These are phyloP conservation scores for Chaetodon trifasciatus DNA, from an alignment of 2,797 vertebrate species.

Conservation along the genomic window DNA sequence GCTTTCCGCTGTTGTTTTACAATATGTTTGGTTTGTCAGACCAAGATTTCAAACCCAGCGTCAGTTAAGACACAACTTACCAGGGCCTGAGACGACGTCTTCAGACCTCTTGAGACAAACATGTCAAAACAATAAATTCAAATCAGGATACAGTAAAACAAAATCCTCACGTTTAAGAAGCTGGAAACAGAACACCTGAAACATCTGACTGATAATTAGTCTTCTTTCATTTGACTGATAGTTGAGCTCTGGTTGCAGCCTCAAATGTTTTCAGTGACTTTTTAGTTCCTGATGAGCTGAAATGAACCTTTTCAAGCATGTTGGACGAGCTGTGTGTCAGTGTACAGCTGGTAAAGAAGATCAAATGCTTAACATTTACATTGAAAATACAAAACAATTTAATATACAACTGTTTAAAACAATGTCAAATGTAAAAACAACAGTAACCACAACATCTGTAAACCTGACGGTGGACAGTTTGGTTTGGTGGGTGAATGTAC, in stretches of 20 bases:
- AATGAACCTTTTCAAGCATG: background rate
- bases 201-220: background rate
- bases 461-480: slow-evolving; percentile 68
- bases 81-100: no score
- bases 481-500: slow-evolving; percentile 59
- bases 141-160: background rate
- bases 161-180: background rate
- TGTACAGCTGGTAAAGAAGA: slow-evolving; percentile 2
- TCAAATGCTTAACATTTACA: slow-evolving; percentile 55
- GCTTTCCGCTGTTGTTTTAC: no score
- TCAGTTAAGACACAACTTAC: no score
- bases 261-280: background rate
- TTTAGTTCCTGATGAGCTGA: background rate
- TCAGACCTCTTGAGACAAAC: background rate
- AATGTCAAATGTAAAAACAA: slow-evolving; percentile 85
- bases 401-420: slow-evolving; percentile 88
- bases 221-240: background rate
- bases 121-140: background rate
- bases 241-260: background rate
- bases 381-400: slow-evolving; percentile 88
- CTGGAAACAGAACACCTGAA: background rate
- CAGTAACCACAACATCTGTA: slow-evolving; percentile 78
- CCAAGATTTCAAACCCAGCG: background rate
- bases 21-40: background rate
- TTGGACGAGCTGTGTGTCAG: background rate